Base-by-base conservation (phyloP, 2,888 invertebrate genomes). In the Esperia sulphurella region DNA sequence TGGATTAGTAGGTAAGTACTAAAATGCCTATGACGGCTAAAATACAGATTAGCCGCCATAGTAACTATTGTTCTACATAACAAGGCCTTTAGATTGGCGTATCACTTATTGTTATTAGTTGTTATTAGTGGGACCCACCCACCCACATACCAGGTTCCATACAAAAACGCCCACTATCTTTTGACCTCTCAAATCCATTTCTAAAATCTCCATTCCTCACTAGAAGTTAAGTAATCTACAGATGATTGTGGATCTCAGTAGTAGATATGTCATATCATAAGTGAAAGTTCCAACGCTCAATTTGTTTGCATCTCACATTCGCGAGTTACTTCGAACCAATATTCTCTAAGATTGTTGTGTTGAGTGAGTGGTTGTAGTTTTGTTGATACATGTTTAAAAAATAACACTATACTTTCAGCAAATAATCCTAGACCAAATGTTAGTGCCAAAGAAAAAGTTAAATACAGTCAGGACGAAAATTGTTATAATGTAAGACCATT, bases 221-320 rank as follows among this genome's bases (percentile, higher is more conserved):
- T 21, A 21, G 21, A 21, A 72, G 71, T 85, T 83, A 79, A 84
- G 84, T 86, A 86, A 86, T 73, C 79, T 84, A 80, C 83, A 85
- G 75, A 75, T 85, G 88, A 85, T 85, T 89, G 87, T 86, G 80
- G 86, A 87, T 87, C 87, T 88, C 88, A 87, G 72, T 84, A 87
- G 72, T 84, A 84, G 81, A 60, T 75, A 75, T 64, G 67, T 75
- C 75, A 75, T 78, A 75, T 72, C 65, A 59, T 83, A 80, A 83
- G 80, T 79, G 62, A 64, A 69, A 64, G 57, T 63, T 75, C 74
- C 72, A 69, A 67, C 65, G 80, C 82, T 82, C 80, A 82, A 79
- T 65, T 68, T 65, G 59, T 62, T 66, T 61, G 63, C 64, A 61
- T 55, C 51, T 55, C 53, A 45, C 59, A 59, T 53, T 59, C n/a